These are phyloP conservation scores for Calosoma granatense DNA, from an alignment of 1,140 invertebrate species.

Conservation along the genomic window DNA sequence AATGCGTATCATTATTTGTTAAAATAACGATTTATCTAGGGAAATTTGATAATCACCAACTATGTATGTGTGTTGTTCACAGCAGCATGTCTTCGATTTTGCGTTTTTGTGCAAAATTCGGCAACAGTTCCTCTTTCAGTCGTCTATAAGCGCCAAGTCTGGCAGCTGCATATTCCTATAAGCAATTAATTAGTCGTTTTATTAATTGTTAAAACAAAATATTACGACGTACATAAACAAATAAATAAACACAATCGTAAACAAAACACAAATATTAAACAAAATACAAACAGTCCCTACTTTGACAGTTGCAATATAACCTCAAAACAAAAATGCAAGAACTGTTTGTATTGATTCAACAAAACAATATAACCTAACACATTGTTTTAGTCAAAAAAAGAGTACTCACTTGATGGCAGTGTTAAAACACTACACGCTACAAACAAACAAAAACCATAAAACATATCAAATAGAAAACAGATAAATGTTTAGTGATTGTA, in stretches of 20 bases:
- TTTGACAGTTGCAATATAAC: neutral
- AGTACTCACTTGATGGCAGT: neutral
- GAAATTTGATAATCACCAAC: no score
- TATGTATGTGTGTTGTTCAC: neutral
- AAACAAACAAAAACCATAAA: neutral
- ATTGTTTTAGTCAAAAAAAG: no score
- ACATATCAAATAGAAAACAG: neutral
- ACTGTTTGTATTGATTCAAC: neutral
- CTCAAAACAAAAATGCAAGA: neutral
- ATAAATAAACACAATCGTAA: neutral
- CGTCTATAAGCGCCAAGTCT: constrained; percentile 11
- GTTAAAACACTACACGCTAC: neutral
- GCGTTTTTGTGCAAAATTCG: neutral
- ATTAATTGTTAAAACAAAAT: no score
- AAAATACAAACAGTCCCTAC: neutral
- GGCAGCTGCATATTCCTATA: constrained; percentile 11
- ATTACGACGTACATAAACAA: neutral
- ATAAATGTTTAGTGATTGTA: neutral
- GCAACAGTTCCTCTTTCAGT: constrained; percentile 9
- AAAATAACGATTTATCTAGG: no score
- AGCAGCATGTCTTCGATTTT: neutral
- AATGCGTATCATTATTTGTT: no score
- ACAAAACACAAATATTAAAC: neutral
- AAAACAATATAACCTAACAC: no score
- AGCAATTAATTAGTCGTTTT: neutral